These are phyloP conservation scores for Diplazon laetatorius DNA, from an alignment of 2,888 invertebrate species.

Conservation along the genomic window DNA sequence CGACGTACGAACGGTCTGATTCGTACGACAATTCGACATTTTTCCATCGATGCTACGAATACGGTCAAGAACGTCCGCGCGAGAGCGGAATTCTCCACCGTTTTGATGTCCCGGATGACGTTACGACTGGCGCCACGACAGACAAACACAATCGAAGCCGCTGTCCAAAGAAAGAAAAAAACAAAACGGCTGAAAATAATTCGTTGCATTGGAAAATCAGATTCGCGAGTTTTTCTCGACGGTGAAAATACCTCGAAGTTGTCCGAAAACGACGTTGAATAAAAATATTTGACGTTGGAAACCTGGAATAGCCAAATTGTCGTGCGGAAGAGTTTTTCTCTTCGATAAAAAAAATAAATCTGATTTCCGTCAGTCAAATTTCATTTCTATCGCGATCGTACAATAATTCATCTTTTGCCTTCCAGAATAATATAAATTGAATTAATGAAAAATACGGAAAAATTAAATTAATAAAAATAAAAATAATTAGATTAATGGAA, in stretches of 20 bases:
- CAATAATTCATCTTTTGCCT: no score
- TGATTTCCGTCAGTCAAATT: no score
- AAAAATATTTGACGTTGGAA: neutral
- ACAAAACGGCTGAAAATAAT: neutral
- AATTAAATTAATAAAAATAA: no score
- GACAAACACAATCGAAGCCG: neutral
- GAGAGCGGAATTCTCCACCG: slow-evolving; percentile 18
- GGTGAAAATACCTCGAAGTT: neutral
- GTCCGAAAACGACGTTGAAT: neutral
- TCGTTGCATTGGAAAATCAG: neutral
- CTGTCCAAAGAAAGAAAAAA: neutral
- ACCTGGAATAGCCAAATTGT: no score
- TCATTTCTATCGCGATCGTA: no score
- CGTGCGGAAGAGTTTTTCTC: no score
- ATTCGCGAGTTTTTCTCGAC: neutral
- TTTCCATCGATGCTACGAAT: slow-evolving; percentile 26
- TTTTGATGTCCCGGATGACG: neutral
- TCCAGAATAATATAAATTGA: no score
- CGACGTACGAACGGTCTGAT: slow-evolving; percentile 27
- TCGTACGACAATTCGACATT: slow-evolving; percentile 30
- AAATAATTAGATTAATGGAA: no score
- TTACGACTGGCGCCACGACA: neutral
- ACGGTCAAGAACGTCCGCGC: slow-evolving; percentile 27
- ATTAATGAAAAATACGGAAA: no score
- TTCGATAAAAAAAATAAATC: slow-evolving; percentile 9